Base-by-base conservation (phyloP, 1,140 invertebrate species). In the Magallana ariakensis region DNA sequence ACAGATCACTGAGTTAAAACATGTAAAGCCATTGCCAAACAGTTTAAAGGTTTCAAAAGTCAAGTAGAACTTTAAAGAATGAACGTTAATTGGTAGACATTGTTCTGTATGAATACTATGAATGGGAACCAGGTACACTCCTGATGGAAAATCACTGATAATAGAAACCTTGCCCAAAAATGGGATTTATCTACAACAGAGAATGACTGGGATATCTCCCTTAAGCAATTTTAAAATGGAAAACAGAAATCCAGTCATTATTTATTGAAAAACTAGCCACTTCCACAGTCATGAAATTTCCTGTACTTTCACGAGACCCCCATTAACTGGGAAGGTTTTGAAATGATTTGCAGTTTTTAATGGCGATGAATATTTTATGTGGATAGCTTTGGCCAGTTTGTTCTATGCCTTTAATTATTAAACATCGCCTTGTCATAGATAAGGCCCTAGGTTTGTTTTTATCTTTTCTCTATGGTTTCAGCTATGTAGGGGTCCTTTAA, bases 261-360 rank as follows among this genome's bases (percentile, higher is more conserved):
- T 22, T 75, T 75, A 75, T 75, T 75, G 22, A 75, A 75, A n/a
- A 75, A 75, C 62, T 22, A 75, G 66, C 66, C 33, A 75, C 66
- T 26, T 75, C 19, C 22, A 33, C 26, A 75, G 66, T 75, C 66
- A 33, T 75, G 22, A 75, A 75, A 70, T 70, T 22, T 33, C 26
- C n/a, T 70, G 26, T 11, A 70, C 62, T 75, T 22, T 22, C 66
- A 3, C 33, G 10, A 26, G 19, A 75, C 15, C 13, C 10, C 33
- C 22, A 19, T 26, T 33, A 75, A 16, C 9, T 62, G 15, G 16
- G 16, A 26, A 75, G 22, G 6, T 33, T 75, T 75, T 75, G 26
- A 75, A 75, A 75, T 75, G 13, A 11, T 75, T 75, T 5, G 33
- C 66, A 26, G 66, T 75, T 75, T 26, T 75, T 22, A 75, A 75